Base-by-base conservation (phyloP, 2,888 invertebrate species). In the Andrena bucephala region DNA sequence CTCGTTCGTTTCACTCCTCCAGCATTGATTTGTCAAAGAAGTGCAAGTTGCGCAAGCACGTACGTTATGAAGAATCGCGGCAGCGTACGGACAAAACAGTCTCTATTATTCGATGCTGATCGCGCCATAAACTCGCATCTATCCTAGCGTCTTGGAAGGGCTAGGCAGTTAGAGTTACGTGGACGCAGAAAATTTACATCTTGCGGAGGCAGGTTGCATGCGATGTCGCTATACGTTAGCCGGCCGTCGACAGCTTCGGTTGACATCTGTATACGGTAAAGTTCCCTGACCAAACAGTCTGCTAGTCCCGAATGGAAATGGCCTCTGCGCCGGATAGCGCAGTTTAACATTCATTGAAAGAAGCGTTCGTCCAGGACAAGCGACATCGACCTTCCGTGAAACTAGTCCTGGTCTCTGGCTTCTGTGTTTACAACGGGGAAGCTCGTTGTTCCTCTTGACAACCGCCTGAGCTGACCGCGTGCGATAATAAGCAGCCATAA, bases 91-190 rank as follows among this genome's bases (percentile, higher is more conserved):
- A 0, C 42, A 5, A 42, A 16, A 16, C 42, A 42, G 42, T 13
- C 42, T 42, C 10, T 10, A 31, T 63, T 75, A 66, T 69, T 67
- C 72, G 48, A 36, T 65, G 24, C 31, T 62, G 77, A 85, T 82
- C 85, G 87, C 71, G 74, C 66, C 70, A 67, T 82, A 89, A 85
- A 77, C 48, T 36, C 70, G 79, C 87, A 78, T 83, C 83, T 76
- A 75, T 87, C 77, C 69, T 69, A 67, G 75, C 63, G 77, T 60
- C 77, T 69, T 70, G 62, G 27, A 62, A 50, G 76, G 71, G 33
- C 82, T 73, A 85, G 84, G 24, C 87, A 85, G 86, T 87, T 85
- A 80, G 80, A 88, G 76, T 88, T 87, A 89, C 72, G 87, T 88
- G 84, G 73, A n/a, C 66, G 72, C 24, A 72, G 81, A 79, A 77